Evolutionary conservation across 1,140 invertebrate species (phyloP), one percentile per base, ranked within the genome.

Genomic region (Melitaea cinxia): DNA sequence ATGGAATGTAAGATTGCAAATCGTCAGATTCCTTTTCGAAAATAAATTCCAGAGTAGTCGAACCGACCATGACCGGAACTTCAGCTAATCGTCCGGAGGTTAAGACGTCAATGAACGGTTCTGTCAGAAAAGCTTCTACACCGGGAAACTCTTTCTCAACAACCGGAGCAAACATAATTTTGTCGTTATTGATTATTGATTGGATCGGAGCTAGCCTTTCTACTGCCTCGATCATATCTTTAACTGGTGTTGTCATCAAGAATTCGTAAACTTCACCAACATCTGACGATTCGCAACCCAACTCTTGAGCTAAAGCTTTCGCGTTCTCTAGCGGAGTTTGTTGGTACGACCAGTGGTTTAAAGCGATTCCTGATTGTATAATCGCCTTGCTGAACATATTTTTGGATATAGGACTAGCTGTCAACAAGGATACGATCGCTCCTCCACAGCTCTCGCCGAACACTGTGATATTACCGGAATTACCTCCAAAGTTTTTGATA

Each of bases 361-460:
- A 80, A 0, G 94, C 93, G 7, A 93, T 93, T 0, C 95, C 95
- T 68, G 94, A 94, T 89, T 94, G 93, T 6, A 93, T 78, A 28
- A 95, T 94, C 0, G 92, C 94, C 61, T 92, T 91, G 62, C 92
- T 93, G 68, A 95, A 95, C 12, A 94, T 73, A 53, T 90, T 88
- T 19, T 82, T 81, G 0, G 92, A 84, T 12, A 92, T 52, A 0
- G 92, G 92, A 50, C 92, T 93, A 4, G 90, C 83, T 50, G 93
- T 83, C 17, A 93, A 70, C 2, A 92, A 77, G 9, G 92, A 89
- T 0, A 91, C 85, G 0, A 91, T 77, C 17, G 84, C 88, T 1
- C 87, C 89, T 1, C 93, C 93, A 1, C 91, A 90, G 73, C 93
- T 93, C 76, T 93, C 82, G 1, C 93, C 93, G 42, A 93, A 89